These are phyloP conservation scores for Oryzias melastigma DNA, from an alignment of 2,113 vertebrate species.

Conservation along the genomic window DNA sequence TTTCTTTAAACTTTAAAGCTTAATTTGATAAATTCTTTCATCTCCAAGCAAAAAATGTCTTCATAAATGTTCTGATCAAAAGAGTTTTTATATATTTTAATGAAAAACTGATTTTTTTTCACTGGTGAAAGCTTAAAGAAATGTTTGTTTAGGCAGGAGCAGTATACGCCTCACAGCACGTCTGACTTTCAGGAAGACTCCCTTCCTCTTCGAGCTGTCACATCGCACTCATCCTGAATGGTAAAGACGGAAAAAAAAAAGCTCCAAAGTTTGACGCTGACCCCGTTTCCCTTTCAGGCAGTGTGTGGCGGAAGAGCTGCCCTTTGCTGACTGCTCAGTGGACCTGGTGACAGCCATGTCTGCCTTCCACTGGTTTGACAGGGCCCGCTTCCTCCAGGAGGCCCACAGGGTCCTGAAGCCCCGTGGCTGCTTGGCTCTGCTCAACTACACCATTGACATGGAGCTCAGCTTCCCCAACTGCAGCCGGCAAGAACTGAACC, in stretches of 20 bases:
- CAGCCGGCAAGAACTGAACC: slow-evolving; percentile 69
- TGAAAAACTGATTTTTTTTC: no score
- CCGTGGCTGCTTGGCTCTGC: slow-evolving; percentile 75
- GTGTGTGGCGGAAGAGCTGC: slow-evolving; percentile 79
- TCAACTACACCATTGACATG: slow-evolving; percentile 77
- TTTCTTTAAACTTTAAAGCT: no score
- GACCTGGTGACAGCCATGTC: slow-evolving; percentile 79
- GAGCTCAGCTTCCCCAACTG: slow-evolving; percentile 67
- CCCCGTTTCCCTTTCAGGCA: slow-evolving; percentile 42
- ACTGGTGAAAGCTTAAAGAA: no score
- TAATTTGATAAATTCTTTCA: no score
- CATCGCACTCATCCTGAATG: no score
- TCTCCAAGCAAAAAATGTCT: no score
- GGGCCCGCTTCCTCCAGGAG: slow-evolving; percentile 72
- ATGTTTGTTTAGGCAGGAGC: no score
- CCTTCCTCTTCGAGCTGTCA: no score
- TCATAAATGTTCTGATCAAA: no score
- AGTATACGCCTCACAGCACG: no score
- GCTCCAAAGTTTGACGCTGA: slow-evolving; percentile 5
- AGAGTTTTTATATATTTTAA: no score
- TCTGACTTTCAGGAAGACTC: no score
- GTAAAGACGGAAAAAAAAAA: not conserved
- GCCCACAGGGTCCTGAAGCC: slow-evolving; percentile 76
- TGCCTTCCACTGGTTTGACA: slow-evolving; percentile 84
- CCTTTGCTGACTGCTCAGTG: slow-evolving; percentile 69